Conservation (phyloP, 2,888 invertebrate genomes). For the Noctua janthina region DNA sequence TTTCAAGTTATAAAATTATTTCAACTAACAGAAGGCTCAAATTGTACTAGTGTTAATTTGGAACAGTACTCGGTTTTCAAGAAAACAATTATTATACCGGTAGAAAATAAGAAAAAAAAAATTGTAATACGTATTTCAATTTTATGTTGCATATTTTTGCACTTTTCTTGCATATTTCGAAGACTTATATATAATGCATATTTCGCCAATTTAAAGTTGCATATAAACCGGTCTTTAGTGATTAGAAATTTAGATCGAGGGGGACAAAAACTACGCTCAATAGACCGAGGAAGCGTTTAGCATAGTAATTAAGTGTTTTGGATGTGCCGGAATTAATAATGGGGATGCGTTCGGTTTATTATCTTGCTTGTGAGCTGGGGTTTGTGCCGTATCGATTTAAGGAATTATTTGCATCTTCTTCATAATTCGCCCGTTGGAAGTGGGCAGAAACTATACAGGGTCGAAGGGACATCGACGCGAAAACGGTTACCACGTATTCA, state of each 20-base stretch:
- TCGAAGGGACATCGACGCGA: too few relatives aligned
- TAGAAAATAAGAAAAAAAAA: not conserved
- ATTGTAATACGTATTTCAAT: not conserved
- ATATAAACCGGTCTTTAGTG: not conserved
- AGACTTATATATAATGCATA: not conserved
- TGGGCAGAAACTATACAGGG: too few relatives aligned
- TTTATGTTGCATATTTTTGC: not conserved
- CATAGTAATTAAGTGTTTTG: constrained; percentile 75
- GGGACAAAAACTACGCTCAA: constrained; percentile 75
- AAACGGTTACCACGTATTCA: too few relatives aligned
- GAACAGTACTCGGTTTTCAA: not conserved
- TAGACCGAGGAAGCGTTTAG: constrained; percentile 70
- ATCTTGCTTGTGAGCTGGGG: constrained; percentile 15
- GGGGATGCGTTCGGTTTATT: constrained; percentile 51
- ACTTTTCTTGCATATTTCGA: not conserved
- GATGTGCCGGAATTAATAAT: constrained; percentile 55
- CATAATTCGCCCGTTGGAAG: not conserved
- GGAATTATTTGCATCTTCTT: not conserved
- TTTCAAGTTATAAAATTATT: not conserved
- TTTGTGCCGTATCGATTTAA: constrained; percentile 11
- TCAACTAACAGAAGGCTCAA: not conserved
- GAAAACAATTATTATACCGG: not conserved
- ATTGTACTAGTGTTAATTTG: not conserved
- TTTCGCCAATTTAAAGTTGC: not conserved
- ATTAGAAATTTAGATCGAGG: constrained; percentile 78